Base-by-base conservation (phyloP, 2,888 invertebrate species). In the Pelosia muscerda region DNA sequence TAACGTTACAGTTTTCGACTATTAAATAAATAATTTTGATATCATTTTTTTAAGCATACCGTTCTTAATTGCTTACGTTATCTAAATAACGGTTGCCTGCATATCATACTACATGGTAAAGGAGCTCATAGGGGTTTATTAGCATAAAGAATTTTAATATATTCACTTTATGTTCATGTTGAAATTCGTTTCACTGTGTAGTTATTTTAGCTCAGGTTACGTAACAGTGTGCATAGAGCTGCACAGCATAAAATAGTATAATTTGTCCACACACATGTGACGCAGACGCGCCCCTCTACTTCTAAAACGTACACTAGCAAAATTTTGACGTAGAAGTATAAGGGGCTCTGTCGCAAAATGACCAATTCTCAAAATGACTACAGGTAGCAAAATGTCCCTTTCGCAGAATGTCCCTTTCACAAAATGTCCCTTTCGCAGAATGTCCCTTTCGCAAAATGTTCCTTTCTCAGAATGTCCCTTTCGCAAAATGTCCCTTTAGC, bases 121-220 rank as follows among this genome's bases (percentile, higher is more conserved):
- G 11, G 26, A 25, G 26, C 26, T 42, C 38, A 42, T 62, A 62
- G 28, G 64, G 57, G 64, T 42, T 28, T 57, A 65, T 65, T 42
- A 58, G 28, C 64, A 58, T 65, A 65, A 58, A 49, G 19, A 49
- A 58, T 58, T 58, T 42, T 42, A 65, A 57, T 28, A 57, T 49
- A 26, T 22, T 38, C 26, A 23, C n/a, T n/a, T 26, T n/a, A 34
- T 49, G 38, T 57, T 56, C 56, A 56, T 31, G 15, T 10, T n/a
- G 38, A 22, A 22, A 42, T 56, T 25, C 53, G 65, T 59, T 53
- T 58, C 31, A 25, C 6, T 57, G 11, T 26, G 55, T 28, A 53
- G 65, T 42, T 59, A 54, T 65, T 59, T 23, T 28, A 57, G 28
- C 6, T 2, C 31, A 31, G 28, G 23, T 65, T 65, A 59, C 57